Conservation (phyloP, 2,797 vertebrate genomes). For the Sciurus vulgaris region DNA sequence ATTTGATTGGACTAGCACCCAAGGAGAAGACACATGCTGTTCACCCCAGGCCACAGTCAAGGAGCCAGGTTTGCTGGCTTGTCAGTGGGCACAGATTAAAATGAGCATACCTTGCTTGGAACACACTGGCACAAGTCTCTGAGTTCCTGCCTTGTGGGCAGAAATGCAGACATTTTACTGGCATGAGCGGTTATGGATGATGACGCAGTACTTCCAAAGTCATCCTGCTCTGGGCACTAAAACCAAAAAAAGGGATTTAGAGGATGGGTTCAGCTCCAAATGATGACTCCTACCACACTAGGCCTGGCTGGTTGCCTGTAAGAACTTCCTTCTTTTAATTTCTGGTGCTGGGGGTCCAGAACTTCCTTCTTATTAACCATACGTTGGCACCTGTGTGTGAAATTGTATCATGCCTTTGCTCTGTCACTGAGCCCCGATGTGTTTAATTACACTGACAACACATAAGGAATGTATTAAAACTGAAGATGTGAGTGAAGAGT, state of each 20-base stretch:
- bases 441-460: background rate
- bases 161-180: constrained; percentile 89
- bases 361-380: background rate
- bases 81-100: background rate
- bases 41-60: background rate
- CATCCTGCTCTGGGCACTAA: constrained; percentile 92
- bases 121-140: constrained; percentile 93
- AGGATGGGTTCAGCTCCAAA: background rate
- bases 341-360: background rate
- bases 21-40: background rate
- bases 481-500: background rate
- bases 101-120: constrained; percentile 92
- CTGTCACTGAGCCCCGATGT: background rate
- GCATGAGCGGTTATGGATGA: constrained; percentile 87
- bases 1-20: background rate
- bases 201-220: constrained; percentile 84
- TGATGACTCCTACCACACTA: background rate
- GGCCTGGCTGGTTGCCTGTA: background rate
- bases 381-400: background rate
- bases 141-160: constrained; percentile 82
- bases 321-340: background rate
- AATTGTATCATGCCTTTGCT: background rate
- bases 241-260: constrained; percentile 79
- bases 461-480: background rate
- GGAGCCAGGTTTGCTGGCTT: background rate